Evolutionary conservation across 1,140 invertebrate genomes (phyloP).

Genomic region (Papilio glaucus): DNA sequence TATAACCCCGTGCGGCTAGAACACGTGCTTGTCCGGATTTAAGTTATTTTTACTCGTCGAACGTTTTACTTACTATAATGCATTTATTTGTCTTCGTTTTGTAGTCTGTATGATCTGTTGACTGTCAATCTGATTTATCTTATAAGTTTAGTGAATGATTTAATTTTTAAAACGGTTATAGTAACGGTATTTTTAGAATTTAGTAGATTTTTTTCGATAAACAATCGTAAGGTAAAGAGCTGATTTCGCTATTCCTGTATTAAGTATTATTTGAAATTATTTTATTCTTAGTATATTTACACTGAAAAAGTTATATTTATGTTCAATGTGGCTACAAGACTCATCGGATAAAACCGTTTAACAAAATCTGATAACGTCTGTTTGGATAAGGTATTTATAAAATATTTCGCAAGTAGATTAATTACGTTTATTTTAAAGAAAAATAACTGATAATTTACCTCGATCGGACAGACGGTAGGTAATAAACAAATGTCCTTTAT

Average conservation of each 20-base stretch:
- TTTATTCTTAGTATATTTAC: too few relatives aligned
- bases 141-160: too few relatives aligned
- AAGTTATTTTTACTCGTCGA: slow-evolving; percentile 8
- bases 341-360: slow-evolving; percentile 48
- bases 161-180: too few relatives aligned
- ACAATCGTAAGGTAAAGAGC: too few relatives aligned
- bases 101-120: background rate
- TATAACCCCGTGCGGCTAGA: slow-evolving; percentile 9
- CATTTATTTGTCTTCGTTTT: background rate
- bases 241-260: too few relatives aligned
- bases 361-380: slow-evolving; percentile 50
- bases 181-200: too few relatives aligned
- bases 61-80: background rate
- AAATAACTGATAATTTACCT: slow-evolving; percentile 11
- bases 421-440: slow-evolving; percentile 32
- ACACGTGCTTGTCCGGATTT: slow-evolving; percentile 6
- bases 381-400: slow-evolving; percentile 47
- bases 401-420: slow-evolving; percentile 49
- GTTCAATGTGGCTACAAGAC: slow-evolving; percentile 28
- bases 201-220: too few relatives aligned
- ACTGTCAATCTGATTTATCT: too few relatives aligned
- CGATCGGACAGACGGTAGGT: background rate
- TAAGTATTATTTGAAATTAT: too few relatives aligned
- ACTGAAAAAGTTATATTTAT: too few relatives aligned
- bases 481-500: background rate